Base-by-base conservation (phyloP, 2,797 vertebrate genomes). In the Helostoma temminkii region DNA sequence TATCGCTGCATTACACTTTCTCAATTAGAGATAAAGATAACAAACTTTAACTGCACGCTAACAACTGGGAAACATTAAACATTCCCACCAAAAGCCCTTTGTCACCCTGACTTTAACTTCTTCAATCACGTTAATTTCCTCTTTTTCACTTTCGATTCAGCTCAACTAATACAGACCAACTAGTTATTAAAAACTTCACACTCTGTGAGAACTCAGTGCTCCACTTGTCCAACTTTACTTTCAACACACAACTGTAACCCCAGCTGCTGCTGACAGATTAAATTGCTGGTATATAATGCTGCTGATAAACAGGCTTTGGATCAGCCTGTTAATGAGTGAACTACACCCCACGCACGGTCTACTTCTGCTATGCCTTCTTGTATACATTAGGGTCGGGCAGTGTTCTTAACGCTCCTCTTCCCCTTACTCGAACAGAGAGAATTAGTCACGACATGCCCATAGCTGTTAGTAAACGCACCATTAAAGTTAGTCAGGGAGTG, bases 101-200 rank as follows among this genome's bases (percentile, higher is more conserved):
- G 37, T 59, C 49, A 64, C 61, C 19, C 26, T 45, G 2, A 53
- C 10, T 56, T 10, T 7, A 12, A 68, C 58, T 78, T 52, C 37
- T 71, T 62, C 28, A 58, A 24, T 30, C 16, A 19, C 22, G 46
- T 15, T 9, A 15, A 15, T 54, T 85, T 87, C 72, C 54, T 37
- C 65, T 76, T 54, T 58, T 41, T 72, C 14, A 7, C 4, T 88
- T 89, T 80, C 57, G 8, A 24, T 68, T 72, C 22, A 50, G 32
- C 46, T 2, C 0, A 18, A 36, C 24, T 6, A 19, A 56, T 5
- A 37, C 30, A 52, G 37, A 54, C 37, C 25, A 58, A 69, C 21
- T 26, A 30, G 32, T 14, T 9, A n/a, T n/a, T 49, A 46, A 71
- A 67, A 47, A 30, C 18, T 9, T 26, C 15, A 25, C 24, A 14